phyloP scores from a whole-genome alignment of 2,113 vertebrate species.

The Phyllostomus hastatus region DNA sequence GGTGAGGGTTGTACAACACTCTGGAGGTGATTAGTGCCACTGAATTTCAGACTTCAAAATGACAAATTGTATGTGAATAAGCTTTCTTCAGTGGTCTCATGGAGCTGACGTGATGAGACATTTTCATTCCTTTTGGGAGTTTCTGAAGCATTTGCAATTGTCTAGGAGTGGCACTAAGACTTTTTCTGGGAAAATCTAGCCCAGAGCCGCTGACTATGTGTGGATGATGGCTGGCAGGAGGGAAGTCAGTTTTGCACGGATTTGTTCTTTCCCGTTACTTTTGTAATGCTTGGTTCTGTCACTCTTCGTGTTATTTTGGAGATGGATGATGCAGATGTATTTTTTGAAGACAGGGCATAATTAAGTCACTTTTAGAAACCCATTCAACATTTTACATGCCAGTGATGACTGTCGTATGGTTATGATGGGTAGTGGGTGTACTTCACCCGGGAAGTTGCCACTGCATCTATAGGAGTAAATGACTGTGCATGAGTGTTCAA shows the following conservation, averaged over 20 bases:
- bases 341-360: background rate
- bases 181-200: background rate
- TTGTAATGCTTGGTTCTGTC: background rate
- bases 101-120: background rate
- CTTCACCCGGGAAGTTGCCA: background rate
- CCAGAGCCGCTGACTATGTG: background rate
- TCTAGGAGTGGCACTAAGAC: rapidly evolving
- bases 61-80: background rate
- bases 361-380: constrained; percentile 58
- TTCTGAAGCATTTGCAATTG: background rate
- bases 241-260: background rate
- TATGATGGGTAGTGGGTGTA: background rate
- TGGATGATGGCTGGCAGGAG: background rate
- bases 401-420: background rate
- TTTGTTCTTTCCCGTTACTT: background rate
- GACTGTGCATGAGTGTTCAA: background rate
- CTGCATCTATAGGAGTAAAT: background rate
- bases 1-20: background rate
- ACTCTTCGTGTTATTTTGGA: background rate
- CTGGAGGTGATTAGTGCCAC: background rate
- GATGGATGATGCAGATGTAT: background rate
- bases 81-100: background rate
- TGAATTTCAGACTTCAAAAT: background rate
- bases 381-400: constrained; percentile 5
- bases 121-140: background rate